phyloP scores from a whole-genome alignment of 2,888 invertebrate genomes.

The Melinaea marsaeus region DNA sequence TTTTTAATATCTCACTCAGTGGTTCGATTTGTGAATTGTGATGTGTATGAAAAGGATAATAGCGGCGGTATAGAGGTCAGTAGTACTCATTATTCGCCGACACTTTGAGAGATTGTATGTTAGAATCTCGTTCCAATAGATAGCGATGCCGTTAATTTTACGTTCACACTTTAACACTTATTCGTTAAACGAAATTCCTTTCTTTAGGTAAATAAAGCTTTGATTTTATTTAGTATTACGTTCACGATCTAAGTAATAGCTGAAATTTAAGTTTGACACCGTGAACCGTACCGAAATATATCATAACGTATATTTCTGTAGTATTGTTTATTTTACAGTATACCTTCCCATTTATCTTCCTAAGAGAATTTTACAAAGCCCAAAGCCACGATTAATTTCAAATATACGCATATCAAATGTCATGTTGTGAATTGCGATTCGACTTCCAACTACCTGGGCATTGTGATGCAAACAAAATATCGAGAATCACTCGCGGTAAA shows the following conservation, averaged over 20 bases:
- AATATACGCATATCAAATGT: no score
- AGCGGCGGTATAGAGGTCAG: conserved; percentile 32
- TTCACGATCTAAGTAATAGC: neutral
- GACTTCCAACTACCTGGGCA: neutral
- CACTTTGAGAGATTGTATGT: conserved; percentile 18
- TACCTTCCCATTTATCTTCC: no score
- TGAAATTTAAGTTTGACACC: no score
- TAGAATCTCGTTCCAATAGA: conserved; percentile 17
- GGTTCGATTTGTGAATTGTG: conserved; percentile 14
- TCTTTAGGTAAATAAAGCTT: neutral
- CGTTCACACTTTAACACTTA: conserved; percentile 33
- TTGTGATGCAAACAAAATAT: conserved; percentile 1
- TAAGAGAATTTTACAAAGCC: no score
- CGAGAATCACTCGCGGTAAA: conserved; percentile 5
- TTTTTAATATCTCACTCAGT: conserved; percentile 16
- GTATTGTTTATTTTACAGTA: no score
- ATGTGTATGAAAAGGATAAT: conserved; percentile 22
- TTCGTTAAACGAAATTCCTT: neutral
- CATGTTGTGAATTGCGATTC: neutral
- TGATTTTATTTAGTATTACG: neutral
- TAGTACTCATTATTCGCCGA: conserved; percentile 18
- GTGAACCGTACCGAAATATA: no score
- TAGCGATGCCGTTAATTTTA: conserved; percentile 44
- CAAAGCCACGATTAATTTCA: no score
- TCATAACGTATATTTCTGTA: no score